Evolutionary conservation across 2,888 invertebrate genomes (phyloP).

Genomic region (Drosophila subquinaria): DNA sequence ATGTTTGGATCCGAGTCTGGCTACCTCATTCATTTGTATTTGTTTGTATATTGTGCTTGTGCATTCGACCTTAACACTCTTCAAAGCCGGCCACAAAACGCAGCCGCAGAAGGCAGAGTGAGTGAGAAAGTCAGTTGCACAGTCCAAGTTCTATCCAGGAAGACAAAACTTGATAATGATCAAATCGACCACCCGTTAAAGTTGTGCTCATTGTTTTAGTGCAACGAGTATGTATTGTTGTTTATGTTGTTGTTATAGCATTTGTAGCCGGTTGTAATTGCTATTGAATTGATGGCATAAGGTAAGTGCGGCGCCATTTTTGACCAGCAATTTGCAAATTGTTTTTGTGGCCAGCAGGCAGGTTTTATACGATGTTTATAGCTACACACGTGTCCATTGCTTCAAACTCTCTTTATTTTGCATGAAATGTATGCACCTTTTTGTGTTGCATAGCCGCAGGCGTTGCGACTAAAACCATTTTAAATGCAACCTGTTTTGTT

Average conservation of each 20-base stretch:
- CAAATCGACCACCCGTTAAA: constrained; percentile 77
- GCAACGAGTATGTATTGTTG: constrained; percentile 42
- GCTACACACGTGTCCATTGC: constrained; percentile 48
- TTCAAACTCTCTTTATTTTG: constrained; percentile 6
- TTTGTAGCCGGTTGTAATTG: constrained; percentile 68
- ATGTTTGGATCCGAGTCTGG: constrained; percentile 30
- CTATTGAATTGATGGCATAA: constrained; percentile 67
- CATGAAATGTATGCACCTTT: constrained; percentile 54
- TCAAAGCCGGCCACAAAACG: constrained; percentile 68
- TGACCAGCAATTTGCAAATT: constrained; percentile 78
- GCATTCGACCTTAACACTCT: constrained; percentile 74
- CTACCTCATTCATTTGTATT: constrained; percentile 1
- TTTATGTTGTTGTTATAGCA: constrained; percentile 16
- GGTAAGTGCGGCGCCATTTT: constrained; percentile 70
- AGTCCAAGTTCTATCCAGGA: constrained; percentile 20
- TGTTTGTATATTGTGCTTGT: constrained; percentile 58
- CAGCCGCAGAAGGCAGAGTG: constrained; percentile 65
- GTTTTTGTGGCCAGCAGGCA: constrained; percentile 58
- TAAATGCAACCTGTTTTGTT: constrained; percentile 42
- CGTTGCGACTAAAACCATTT: constrained; percentile 41
- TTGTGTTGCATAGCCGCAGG: constrained; percentile 64
- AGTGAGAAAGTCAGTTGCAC: constrained; percentile 63
- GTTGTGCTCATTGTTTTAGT: constrained; percentile 72
- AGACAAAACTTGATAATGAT: constrained; percentile 71
- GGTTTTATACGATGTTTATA: constrained; percentile 4